Percentiles rank a stretch among this genome's conserved stretches.
Conservation (phyloP, 1,140 invertebrate species). For the Antheraea pernyi region DNA sequence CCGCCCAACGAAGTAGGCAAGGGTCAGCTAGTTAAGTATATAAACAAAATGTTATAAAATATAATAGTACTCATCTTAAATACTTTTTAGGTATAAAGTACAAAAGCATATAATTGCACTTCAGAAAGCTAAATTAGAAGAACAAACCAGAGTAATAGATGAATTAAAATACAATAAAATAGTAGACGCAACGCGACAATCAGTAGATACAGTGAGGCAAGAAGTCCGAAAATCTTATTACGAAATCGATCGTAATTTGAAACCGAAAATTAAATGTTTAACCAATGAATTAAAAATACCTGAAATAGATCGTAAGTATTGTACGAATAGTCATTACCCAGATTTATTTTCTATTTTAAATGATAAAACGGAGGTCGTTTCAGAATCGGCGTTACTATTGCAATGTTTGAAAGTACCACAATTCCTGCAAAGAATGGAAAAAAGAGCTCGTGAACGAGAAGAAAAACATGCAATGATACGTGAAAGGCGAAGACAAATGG, state of each 20-base stretch:
- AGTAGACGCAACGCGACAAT: slow-evolving; percentile 79
- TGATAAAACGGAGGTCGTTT: slow-evolving; percentile 16
- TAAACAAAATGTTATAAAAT: slow-evolving; percentile 16
- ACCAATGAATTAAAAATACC: slow-evolving; percentile 75
- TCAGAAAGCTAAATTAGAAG: slow-evolving; percentile 82
- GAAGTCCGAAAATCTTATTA: slow-evolving; percentile 80
- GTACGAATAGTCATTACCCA: background rate
- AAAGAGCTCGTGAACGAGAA: slow-evolving; percentile 81
- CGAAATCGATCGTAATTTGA: slow-evolving; percentile 78
- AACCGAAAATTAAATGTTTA: slow-evolving; percentile 80
- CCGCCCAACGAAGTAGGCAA: too few relatives aligned
- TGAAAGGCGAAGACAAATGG: slow-evolving; percentile 80
- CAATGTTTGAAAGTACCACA: slow-evolving; percentile 81
- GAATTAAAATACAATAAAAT: slow-evolving; percentile 83
- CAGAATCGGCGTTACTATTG: slow-evolving; percentile 70
- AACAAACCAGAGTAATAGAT: slow-evolving; percentile 82
- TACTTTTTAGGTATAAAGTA: slow-evolving; percentile 76
- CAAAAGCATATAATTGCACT: slow-evolving; percentile 83
- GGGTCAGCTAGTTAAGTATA: background rate
- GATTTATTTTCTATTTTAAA: background rate
- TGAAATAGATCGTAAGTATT: slow-evolving; percentile 55
- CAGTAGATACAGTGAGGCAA: slow-evolving; percentile 78
- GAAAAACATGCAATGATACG: slow-evolving; percentile 81
- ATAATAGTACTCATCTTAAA: background rate
- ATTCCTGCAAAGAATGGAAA: slow-evolving; percentile 83